Evolutionary conservation across 2,888 invertebrate species (phyloP).

Genomic region (Stictocephala bisonia): DNA sequence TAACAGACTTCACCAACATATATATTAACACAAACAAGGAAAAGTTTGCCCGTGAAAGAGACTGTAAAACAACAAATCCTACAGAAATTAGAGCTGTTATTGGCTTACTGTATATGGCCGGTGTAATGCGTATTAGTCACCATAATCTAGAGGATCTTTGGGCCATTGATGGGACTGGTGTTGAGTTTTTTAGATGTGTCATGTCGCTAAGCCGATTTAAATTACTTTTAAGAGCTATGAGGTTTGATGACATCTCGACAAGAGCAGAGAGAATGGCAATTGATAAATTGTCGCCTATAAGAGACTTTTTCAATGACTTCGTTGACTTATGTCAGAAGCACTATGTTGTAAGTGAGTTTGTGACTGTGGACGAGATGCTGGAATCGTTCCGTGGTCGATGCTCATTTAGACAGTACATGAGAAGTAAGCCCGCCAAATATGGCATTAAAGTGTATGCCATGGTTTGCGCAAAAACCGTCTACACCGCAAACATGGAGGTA

Average conservation of each 20-base stretch:
- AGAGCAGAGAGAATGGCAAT: no score
- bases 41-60: neutral
- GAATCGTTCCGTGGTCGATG: slow-evolving; percentile 14
- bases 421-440: slow-evolving; percentile 18
- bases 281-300: neutral
- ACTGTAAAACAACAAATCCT: neutral
- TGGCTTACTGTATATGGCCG: no score
- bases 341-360: no score
- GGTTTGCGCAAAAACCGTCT: neutral
- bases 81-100: no score
- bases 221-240: neutral
- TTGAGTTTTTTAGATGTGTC: slow-evolving; percentile 21
- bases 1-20: slow-evolving; percentile 6
- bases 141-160: neutral
- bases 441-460: slow-evolving; percentile 14
- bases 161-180: no score
- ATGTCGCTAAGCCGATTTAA: neutral
- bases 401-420: slow-evolving; percentile 5
- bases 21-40: neutral
- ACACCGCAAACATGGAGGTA: slow-evolving; percentile 4
- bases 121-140: neutral
- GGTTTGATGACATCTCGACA: no score
- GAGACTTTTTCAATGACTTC: neutral
- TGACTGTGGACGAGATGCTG: slow-evolving; percentile 6
- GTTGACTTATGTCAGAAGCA: no score